phyloP scores from a whole-genome alignment of 2,888 invertebrate genomes.

The Hirtodrosophila alboralis region DNA sequence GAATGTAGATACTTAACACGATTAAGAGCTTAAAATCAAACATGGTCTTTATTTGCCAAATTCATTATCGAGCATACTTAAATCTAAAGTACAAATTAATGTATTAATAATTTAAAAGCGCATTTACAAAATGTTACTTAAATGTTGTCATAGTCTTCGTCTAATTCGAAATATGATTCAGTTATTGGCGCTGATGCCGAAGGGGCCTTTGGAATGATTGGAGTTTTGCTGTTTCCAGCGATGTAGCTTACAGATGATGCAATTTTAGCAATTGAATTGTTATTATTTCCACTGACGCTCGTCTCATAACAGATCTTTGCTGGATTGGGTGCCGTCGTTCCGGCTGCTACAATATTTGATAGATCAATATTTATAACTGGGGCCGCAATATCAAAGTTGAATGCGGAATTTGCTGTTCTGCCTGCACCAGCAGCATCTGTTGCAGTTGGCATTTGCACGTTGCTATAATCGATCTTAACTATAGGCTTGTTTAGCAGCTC shows the following conservation, averaged over 20 bases:
- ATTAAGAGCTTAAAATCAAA: slow-evolving; percentile 12
- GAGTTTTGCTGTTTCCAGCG: slow-evolving; percentile 59
- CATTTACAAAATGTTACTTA: slow-evolving; percentile 65
- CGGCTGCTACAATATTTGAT: slow-evolving; percentile 79
- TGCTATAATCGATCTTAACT: slow-evolving; percentile 84
- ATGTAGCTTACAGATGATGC: slow-evolving; percentile 51
- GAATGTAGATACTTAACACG: background rate
- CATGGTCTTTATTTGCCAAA: slow-evolving; percentile 43
- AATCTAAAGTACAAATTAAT: slow-evolving; percentile 58
- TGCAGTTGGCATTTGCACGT: slow-evolving; percentile 64
- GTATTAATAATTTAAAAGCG: slow-evolving; percentile 70
- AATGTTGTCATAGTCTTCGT: slow-evolving; percentile 84
- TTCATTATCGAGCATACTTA: slow-evolving; percentile 37
- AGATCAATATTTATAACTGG: slow-evolving; percentile 84
- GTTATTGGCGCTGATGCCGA: slow-evolving; percentile 53
- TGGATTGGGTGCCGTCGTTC: slow-evolving; percentile 31
- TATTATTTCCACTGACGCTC: slow-evolving; percentile 34
- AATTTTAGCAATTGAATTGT: slow-evolving; percentile 55
- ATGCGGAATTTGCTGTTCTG: slow-evolving; percentile 35
- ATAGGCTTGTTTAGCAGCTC: slow-evolving; percentile 82
- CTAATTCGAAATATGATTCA: slow-evolving; percentile 82
- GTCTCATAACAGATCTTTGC: slow-evolving; percentile 65
- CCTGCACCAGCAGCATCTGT: slow-evolving; percentile 16
- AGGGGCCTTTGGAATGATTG: slow-evolving; percentile 65
- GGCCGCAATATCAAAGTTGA: slow-evolving; percentile 68